Base-by-base conservation (phyloP, 2,797 vertebrate genomes). In the Ceyx erithaca region DNA sequence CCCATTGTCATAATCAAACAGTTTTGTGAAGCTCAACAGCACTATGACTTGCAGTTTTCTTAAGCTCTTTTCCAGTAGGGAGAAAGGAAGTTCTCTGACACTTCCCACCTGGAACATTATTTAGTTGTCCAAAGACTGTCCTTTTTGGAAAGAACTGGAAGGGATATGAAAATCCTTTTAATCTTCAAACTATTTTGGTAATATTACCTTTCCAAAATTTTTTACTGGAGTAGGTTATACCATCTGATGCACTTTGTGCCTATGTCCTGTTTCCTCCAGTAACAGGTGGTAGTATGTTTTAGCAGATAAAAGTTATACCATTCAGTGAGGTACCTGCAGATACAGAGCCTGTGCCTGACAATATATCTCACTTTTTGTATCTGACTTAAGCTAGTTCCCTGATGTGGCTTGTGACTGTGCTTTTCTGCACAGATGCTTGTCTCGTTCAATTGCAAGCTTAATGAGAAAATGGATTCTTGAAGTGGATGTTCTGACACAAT, bases 341-440 rank as follows among this genome's bases (percentile, higher is more conserved):
- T 28, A 9, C 28, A 67, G 69, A 62, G 46, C 7, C 55, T 54
- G 23, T 52, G 69, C 55, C 61, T 73, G 64, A 92, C 52, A 85
- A 92, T 3, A 15, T 7, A 6, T 48, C 61, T 85, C 57, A n/a
- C 62, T 92, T 89, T 93, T 78, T 85, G 58, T 64, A 84, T 43
- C 85, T 43, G 45, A n/a, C 67, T 40, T 85, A 45, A 14, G 23
- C 49, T 22, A 31, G 28, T 83, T 43, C 58, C 58, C 62, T 85
- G 90, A 68, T 20, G 1, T 68, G 67, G 64, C 87, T 92, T 91
- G 64, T 64, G 79, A 72, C 83, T 90, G 80, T 75, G 55, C 41
- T 92, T 41, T 67, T 59, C 73, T 82, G 75, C 87, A 83, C 90
- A 95, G 94, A 90, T 95, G 87, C 86, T 96, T 80, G 68, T 82